These are phyloP conservation scores for Hanleya hanleyi DNA, from an alignment of 2,888 invertebrate genomes.

Conservation along the genomic window DNA sequence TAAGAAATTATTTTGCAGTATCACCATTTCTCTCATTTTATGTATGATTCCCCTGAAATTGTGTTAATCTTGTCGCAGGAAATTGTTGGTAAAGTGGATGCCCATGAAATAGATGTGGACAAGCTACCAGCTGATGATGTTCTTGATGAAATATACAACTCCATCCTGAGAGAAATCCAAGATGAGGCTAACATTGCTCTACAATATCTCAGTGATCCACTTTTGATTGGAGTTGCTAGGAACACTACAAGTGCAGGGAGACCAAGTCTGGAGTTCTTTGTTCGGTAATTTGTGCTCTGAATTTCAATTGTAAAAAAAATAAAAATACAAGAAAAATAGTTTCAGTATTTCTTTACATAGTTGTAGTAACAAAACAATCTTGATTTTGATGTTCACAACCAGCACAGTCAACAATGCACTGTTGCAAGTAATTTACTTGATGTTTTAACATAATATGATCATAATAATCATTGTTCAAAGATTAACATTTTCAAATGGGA, in stretches of 20 bases:
- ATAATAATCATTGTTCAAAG: too few species aligned
- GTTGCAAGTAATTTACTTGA: too few species aligned
- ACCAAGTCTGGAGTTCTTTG: slow-evolving; percentile 72
- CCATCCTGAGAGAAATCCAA: slow-evolving; percentile 69
- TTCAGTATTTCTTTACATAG: background rate
- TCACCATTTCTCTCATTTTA: too few species aligned
- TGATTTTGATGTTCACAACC: background rate
- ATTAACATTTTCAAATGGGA: too few species aligned
- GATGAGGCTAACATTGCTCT: slow-evolving; percentile 73
- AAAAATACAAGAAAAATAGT: background rate
- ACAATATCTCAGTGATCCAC: slow-evolving; percentile 55
- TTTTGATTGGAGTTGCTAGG: slow-evolving; percentile 69
- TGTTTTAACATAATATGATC: too few species aligned
- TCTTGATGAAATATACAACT: slow-evolving; percentile 70
- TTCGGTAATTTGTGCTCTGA: slow-evolving; percentile 60
- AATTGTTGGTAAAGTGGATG: slow-evolving; percentile 55
- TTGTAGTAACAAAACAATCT: background rate
- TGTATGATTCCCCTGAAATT: too few species aligned
- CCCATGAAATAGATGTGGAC: slow-evolving; percentile 55
- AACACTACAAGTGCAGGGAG: slow-evolving; percentile 70
- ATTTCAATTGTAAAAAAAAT: background rate
- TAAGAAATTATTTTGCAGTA: too few species aligned
- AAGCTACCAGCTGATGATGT: slow-evolving; percentile 51
- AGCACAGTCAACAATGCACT: background rate
- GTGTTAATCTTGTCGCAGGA: slow-evolving; percentile 50